Conservation (phyloP, 2,888 invertebrate species). For the Deilephila elpenor region DNA sequence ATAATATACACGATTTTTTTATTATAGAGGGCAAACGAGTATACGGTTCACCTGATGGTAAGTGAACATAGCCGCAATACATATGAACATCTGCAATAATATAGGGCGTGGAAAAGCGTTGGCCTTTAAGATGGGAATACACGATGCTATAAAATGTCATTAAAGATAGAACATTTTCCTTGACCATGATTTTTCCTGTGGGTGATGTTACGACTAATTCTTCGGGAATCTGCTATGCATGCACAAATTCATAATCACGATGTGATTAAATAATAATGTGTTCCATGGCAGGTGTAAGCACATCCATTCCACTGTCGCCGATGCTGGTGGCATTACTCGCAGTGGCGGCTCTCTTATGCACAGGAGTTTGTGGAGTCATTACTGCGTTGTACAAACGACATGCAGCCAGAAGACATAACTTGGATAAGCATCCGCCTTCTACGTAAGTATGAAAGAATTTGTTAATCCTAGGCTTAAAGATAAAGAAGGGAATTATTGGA, state of each 20-base stretch:
- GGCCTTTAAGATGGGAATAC: too few species aligned
- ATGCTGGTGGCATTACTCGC: constrained; percentile 89
- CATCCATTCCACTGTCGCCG: constrained; percentile 88
- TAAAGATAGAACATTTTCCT: too few species aligned
- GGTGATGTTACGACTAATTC: too few species aligned
- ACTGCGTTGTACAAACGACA: constrained; percentile 89
- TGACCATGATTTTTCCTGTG: too few species aligned
- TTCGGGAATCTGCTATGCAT: too few species aligned
- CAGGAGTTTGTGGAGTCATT: constrained; percentile 90
- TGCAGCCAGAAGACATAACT: constrained; percentile 74
- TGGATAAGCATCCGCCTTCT: constrained; percentile 66
- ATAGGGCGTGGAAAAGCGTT: too few species aligned
- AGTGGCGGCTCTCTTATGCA: constrained; percentile 89
- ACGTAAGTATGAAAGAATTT: constrained; percentile 56
- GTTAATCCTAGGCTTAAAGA: background rate
- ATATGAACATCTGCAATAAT: too few species aligned
- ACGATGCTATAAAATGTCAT: too few species aligned
- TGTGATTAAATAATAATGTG: background rate
- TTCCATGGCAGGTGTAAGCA: constrained; percentile 79
- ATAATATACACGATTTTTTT: too few species aligned
- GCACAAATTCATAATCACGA: background rate
- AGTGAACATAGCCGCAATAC: too few species aligned
- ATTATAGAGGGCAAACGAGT: background rate
- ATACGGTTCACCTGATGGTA: too few species aligned
- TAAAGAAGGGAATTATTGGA: background rate